Conservation (phyloP, 2,797 vertebrate genomes). For the Sebastiscus tertius region DNA sequence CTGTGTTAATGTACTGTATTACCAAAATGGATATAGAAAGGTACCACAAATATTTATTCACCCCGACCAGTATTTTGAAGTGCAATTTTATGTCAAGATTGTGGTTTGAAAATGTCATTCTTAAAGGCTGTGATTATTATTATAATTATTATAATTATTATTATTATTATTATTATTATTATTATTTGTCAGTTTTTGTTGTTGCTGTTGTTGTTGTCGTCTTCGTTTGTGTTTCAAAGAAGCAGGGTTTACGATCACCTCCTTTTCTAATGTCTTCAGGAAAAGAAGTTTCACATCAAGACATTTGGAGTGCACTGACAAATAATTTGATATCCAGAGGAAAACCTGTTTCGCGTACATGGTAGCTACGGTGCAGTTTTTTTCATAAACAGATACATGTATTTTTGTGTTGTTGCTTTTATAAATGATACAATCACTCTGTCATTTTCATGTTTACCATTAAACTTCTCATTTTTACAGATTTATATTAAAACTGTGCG, state of each 20-base stretch:
- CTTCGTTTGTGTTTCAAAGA: conserved; percentile 60
- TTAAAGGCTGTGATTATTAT: conserved; percentile 84
- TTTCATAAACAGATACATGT: conserved; percentile 71
- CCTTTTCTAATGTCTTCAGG: conserved; percentile 54
- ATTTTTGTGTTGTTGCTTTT: conserved; percentile 77
- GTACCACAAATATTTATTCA: conserved; percentile 78
- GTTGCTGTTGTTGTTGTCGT: conserved; percentile 38
- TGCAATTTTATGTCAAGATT: conserved; percentile 82
- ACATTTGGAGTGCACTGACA: conserved; percentile 67
- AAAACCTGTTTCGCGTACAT: conserved; percentile 56
- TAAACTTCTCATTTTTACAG: conserved; percentile 82
- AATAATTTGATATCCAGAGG: conserved; percentile 60
- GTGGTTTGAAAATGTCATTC: conserved; percentile 88
- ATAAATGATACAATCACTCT: conserved; percentile 74
- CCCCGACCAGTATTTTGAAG: conserved; percentile 79
- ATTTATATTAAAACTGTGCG: conserved; percentile 76
- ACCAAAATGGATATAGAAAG: conserved; percentile 74
- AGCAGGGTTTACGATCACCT: conserved; percentile 67
- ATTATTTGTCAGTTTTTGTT: conserved; percentile 36
- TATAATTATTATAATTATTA: background rate
- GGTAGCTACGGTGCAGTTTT: conserved; percentile 68
- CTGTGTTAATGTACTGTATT: conserved; percentile 81
- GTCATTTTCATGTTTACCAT: conserved; percentile 78
- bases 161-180: conserved; percentile 56
- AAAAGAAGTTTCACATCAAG: conserved; percentile 48